Evolutionary conservation across 2,888 invertebrate genomes (phyloP), one percentile per base, ranked within the genome.

Genomic region (Piscicola geometra): DNA sequence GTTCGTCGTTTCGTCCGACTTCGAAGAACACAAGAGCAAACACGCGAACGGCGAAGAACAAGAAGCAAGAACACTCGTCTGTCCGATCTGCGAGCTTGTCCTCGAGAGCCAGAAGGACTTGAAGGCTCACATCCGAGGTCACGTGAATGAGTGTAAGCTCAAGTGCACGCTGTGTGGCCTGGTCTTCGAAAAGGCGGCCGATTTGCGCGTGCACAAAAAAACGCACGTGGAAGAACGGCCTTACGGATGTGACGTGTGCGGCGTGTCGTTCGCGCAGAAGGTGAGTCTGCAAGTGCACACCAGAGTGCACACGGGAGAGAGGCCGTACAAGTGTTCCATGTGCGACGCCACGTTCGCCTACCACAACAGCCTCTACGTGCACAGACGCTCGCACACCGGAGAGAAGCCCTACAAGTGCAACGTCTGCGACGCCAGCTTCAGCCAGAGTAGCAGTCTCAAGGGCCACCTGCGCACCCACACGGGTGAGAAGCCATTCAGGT

Each of bases 321-420:
- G 60, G 3, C 60, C 60, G 21, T 56, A 56, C n/a, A 5, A 56
- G 25, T 56, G 60, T 25, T 3, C 21, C 12, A 21, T 56, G 12
- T 56, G 60, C n/a, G 60, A 21, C n/a, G 5, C 60, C n/a, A 56
- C 60, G 3, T 56, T 56, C n/a, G 25, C 60, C 15, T 56, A 56
- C 60, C 21, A 21, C 60, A 56, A 56, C 25, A 56, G 60, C n/a
- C 60, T 56, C 5, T 21, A 56, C 60, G 60, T 56, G n/a, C 60
- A 56, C 60, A 56, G 25, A 56, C 60, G 60, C 5, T 18, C 5
- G 21, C 60, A 56, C n/a, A 56, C 60, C 12, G 60, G 60, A 5
- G 60, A 25, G n/a, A 56, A 5, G n/a, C 60, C 60, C n/a, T 56
- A 56, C n/a, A 56, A 56, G 60, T 56, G 60, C n/a, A 56, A 5